Conservation (phyloP, 1,140 invertebrate genomes). For the Bombus waltoni region DNA sequence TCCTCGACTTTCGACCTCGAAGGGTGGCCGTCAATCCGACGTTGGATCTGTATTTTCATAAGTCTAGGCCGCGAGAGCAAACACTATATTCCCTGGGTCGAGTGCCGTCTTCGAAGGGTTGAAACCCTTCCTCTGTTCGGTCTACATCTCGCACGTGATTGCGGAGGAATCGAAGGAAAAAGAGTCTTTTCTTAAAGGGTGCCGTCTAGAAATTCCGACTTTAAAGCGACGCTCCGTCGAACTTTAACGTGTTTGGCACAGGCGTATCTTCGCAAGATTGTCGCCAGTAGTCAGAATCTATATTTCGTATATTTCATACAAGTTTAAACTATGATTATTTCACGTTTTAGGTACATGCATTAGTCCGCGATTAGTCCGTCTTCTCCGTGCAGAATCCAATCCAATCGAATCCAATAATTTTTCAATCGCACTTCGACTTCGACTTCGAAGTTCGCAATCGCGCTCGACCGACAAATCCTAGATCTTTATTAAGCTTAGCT, state of each 20-base stretch:
- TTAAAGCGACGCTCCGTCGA: background rate
- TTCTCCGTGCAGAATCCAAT: too few relatives aligned
- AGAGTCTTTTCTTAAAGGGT: constrained; percentile 8
- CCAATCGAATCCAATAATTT: too few relatives aligned
- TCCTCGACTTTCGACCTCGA: constrained; percentile 61
- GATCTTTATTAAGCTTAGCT: too few relatives aligned
- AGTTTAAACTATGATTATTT: background rate
- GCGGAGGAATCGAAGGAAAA: constrained; percentile 15
- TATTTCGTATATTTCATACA: background rate
- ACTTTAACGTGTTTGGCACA: background rate
- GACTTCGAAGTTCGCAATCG: too few relatives aligned
- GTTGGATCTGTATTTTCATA: constrained; percentile 67
- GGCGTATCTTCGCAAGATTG: too few relatives aligned
- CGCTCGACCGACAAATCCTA: too few relatives aligned
- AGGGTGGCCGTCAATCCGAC: constrained; percentile 59
- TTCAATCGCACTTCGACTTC: too few relatives aligned
- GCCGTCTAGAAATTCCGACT: background rate
- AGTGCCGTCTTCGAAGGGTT: constrained; percentile 37
- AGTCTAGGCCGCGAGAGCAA: constrained; percentile 60
- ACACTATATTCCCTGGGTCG: constrained; percentile 52
- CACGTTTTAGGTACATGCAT: too few relatives aligned
- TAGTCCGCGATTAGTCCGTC: too few relatives aligned
- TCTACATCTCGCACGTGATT: constrained; percentile 15
- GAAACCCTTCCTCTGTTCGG: constrained; percentile 14
- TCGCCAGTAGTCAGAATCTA: too few relatives aligned